Evolutionary conservation across 2,888 invertebrate genomes (phyloP), one percentile per base, ranked within the genome.

Genomic region (Danaus chrysippus): DNA sequence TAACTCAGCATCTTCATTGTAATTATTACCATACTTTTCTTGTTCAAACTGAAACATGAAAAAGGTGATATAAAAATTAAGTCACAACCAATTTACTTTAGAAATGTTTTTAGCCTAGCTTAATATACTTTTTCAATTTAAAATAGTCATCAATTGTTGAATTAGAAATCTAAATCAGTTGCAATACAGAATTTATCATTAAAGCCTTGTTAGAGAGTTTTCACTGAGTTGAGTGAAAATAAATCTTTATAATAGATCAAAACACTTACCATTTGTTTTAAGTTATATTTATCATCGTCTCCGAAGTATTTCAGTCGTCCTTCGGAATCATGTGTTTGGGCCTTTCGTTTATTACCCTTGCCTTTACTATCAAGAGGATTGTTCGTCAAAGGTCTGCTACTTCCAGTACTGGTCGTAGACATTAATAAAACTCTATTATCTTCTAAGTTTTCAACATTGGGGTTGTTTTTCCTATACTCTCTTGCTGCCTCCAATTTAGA

Each of bases 221-320:
- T 34, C 6, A 34, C 2, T 6, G 6, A 34, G 6, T 34, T 34
- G 23, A 34, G 23, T 34, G 6, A 34, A 34, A 2, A 34, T 5
- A 34, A 3, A 34, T 34, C 23, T 34, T 3, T 34, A 34, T 34
- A 34, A 34, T 5, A 3, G 23, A 34, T 34, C 23, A 34, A 34
- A 34, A 34, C 56, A 76, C 81, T 84, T 83, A 94, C 95, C 95
- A 98, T 95, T 82, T 96, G 93, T 78, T 96, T 93, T 44, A 98
- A 92, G 59, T 95, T 94, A 82, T 95, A 95, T 78, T 95, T 95
- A 80, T 97, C 97, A 90, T 98, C 98, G 89, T 98, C 96, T 3
- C 95, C 94, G 88, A 96, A 98, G 86, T 97, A 97, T 62, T 95
- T 93, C 5, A 94, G 92, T 69, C 97, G 92, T 77, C 96, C 92